Conservation (phyloP, 92 coral and sea anemone species). For the Siderastrea siderea region DNA sequence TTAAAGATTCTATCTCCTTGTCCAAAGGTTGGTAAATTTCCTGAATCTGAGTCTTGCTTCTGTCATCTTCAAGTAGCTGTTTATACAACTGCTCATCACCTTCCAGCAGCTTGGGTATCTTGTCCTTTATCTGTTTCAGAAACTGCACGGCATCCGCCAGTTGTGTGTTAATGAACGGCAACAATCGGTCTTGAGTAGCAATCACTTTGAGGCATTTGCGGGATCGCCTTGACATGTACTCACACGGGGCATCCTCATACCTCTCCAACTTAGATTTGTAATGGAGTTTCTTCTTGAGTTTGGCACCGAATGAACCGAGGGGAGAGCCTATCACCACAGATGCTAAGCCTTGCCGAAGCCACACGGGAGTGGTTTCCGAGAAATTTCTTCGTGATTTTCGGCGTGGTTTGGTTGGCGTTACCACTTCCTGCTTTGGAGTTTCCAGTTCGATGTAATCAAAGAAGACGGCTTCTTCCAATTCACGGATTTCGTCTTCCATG, state of each 20-base stretch:
- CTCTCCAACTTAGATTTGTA: background rate
- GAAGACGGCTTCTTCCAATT: constrained; percentile 8
- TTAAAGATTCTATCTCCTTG: background rate
- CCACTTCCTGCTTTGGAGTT: background rate
- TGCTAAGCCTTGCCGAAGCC: constrained; percentile 36
- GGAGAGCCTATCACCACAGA: constrained; percentile 26
- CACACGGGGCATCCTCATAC: background rate
- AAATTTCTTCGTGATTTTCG: background rate
- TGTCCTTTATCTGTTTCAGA: background rate
- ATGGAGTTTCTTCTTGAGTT: background rate
- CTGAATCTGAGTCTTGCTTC: background rate
- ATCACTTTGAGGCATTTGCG: background rate
- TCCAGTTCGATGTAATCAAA: background rate
- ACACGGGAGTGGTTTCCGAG: background rate
- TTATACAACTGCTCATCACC: background rate
- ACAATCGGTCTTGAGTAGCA: background rate
- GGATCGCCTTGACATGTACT: constrained; percentile 4
- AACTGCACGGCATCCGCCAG: constrained; percentile 9
- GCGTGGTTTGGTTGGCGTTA: background rate
- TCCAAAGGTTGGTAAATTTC: constrained; percentile 10
- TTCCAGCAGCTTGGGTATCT: constrained; percentile 7
- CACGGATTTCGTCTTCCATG: constrained; percentile 10
- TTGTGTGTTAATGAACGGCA: constrained; percentile 15
- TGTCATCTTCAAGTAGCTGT: constrained; percentile 6
- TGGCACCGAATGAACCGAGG: background rate